Evolutionary conservation across 2,113 vertebrate species (phyloP).

Genomic region (Carassius carassius): DNA sequence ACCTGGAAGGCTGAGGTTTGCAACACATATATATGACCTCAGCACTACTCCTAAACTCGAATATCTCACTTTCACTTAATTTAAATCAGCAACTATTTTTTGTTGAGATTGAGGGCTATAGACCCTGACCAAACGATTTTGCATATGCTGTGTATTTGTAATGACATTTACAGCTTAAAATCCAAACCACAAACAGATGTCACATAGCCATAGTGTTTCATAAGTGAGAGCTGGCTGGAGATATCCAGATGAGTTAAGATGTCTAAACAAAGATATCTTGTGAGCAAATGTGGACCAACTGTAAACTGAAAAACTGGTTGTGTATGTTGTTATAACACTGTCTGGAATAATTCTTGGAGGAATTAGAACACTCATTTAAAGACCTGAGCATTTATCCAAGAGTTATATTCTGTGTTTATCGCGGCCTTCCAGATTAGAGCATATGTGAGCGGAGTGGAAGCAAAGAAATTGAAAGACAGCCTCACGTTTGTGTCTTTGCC

Average conservation of each 20-base stretch:
- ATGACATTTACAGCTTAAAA: slow-evolving; percentile 10
- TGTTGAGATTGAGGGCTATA: not conserved
- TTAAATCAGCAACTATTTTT: not conserved
- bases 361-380: not conserved
- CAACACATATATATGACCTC: not conserved
- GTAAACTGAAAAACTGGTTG: not conserved
- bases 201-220: not conserved
- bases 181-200: not conserved
- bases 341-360: not conserved
- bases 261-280: slow-evolving; percentile 6
- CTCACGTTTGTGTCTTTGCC: slow-evolving; percentile 96
- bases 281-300: not conserved
- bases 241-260: not conserved
- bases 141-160: not conserved
- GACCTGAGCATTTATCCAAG: not conserved
- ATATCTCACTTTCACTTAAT: slow-evolving; percentile 2
- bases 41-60: not conserved
- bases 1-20: not conserved
- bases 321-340: not conserved
- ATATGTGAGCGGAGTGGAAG: not conserved
- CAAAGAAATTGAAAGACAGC: not conserved
- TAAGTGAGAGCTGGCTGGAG: not conserved
- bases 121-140: not conserved
- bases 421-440: not conserved
- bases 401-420: not conserved